Evolutionary conservation across 2,113 vertebrate species (phyloP).

Genomic region (Dryoscopus gambensis): DNA sequence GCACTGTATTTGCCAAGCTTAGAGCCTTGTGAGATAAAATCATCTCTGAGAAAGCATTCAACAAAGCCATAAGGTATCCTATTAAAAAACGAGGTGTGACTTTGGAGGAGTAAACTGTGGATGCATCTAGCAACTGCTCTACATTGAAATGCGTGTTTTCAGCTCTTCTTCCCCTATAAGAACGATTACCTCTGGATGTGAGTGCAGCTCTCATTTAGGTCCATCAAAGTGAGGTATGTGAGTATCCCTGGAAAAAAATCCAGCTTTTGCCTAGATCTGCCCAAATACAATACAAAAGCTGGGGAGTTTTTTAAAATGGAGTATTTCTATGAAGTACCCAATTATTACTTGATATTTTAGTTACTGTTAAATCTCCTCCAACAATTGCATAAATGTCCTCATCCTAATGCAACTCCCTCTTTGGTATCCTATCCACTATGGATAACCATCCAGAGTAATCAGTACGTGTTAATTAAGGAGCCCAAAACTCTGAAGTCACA

Average conservation of each 20-base stretch:
- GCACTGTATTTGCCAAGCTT: not conserved
- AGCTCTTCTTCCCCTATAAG: not conserved
- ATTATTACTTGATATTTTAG: not conserved
- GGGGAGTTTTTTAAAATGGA: accelerated
- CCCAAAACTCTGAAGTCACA: not conserved
- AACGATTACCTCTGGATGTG: not conserved
- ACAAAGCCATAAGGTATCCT: not conserved
- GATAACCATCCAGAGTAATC: not conserved
- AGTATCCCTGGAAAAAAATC: not conserved
- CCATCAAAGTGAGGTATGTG: accelerated
- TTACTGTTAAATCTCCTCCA: not conserved
- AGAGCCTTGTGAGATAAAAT: not conserved
- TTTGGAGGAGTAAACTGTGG: not conserved
- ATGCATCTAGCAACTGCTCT: not conserved
- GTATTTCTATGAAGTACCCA: not conserved
- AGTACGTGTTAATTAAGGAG: not conserved
- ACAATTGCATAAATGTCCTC: not conserved
- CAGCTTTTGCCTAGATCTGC: not conserved
- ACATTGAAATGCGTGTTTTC: not conserved
- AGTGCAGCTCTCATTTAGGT: not conserved
- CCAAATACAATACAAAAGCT: not conserved
- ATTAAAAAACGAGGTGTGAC: not conserved
- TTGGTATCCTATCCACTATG: not conserved
- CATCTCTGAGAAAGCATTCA: not conserved
- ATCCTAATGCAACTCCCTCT: not conserved